Conservation (phyloP, 2,888 invertebrate genomes). For the Aleiodes alternator region DNA sequence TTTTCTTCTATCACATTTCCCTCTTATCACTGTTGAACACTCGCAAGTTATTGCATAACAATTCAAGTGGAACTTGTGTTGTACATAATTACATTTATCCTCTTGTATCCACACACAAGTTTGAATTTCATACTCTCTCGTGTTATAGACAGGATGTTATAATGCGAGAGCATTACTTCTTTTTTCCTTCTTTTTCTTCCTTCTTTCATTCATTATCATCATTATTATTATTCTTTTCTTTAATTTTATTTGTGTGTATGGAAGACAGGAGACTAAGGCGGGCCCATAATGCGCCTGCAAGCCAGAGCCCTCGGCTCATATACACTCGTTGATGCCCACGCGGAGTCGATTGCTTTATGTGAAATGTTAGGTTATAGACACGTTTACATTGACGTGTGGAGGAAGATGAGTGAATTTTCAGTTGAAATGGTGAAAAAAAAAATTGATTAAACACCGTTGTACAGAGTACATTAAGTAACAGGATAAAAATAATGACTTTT, state of each 20-base stretch:
- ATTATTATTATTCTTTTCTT: background rate
- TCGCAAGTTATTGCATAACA: slow-evolving; percentile 3
- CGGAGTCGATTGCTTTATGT: slow-evolving; percentile 28
- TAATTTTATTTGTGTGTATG: slow-evolving; percentile 12
- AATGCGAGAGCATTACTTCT: slow-evolving; percentile 31
- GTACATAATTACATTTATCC: slow-evolving; percentile 19
- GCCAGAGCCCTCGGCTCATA: slow-evolving; percentile 1
- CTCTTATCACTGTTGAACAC: background rate
- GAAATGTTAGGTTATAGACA: slow-evolving; percentile 20
- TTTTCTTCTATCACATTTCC: background rate
- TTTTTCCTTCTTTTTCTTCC: background rate
- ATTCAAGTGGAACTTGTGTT: slow-evolving; percentile 13
- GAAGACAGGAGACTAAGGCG: slow-evolving; percentile 20
- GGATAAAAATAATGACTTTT: too few species aligned
- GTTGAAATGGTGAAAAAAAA: background rate
- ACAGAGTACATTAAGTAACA: background rate
- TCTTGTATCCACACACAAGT: slow-evolving; percentile 16
- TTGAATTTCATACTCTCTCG: slow-evolving; percentile 19
- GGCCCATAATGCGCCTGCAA: slow-evolving; percentile 25
- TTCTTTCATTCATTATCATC: too few species aligned
- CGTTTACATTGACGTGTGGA: slow-evolving; percentile 21
- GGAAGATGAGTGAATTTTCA: slow-evolving; percentile 33
- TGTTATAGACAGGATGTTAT: slow-evolving; percentile 35
- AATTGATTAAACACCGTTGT: background rate
- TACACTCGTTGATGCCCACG: slow-evolving; percentile 34